phyloP scores from a whole-genome alignment of 2,888 invertebrate species.

The Napeogenes sylphis region DNA sequence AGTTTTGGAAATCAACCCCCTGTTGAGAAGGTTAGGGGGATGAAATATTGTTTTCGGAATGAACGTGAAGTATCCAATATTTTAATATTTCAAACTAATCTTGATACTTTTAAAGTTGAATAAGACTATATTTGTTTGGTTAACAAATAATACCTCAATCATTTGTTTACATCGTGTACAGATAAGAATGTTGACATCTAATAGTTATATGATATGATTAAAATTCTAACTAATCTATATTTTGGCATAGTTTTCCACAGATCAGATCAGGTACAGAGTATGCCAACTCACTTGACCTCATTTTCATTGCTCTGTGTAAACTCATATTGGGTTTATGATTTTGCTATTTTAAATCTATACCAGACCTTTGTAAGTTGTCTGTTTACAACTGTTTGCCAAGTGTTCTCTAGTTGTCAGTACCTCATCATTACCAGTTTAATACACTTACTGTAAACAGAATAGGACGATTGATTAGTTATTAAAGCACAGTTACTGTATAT shows the following conservation, averaged over 20 bases:
- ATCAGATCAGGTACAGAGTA: constrained; percentile 42
- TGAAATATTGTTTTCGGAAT: no score
- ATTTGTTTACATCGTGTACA: constrained; percentile 14
- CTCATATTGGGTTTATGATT: constrained; percentile 72
- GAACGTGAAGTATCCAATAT: no score
- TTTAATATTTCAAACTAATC: no score
- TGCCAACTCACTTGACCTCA: constrained; percentile 74
- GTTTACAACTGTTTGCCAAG: constrained; percentile 66
- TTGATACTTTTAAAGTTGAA: no score
- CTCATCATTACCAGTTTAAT: constrained; percentile 42
- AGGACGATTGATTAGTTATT: constrained; percentile 22
- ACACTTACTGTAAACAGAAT: constrained; percentile 50
- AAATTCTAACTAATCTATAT: constrained; percentile 1
- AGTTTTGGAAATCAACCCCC: no score
- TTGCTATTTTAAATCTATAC: constrained; percentile 65
- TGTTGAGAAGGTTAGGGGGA: no score
- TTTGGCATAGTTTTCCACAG: constrained; percentile 52
- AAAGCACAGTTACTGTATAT: neutral
- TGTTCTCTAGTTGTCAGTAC: constrained; percentile 56
- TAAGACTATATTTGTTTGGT: no score
- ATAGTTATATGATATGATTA: constrained; percentile 11
- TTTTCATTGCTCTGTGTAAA: constrained; percentile 67
- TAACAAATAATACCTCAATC: constrained; percentile 5
- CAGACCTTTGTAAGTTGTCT: constrained; percentile 62
- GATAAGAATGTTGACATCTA: constrained; percentile 15